Conservation (phyloP, 2,113 vertebrate genomes). For the Sula dactylatra region DNA sequence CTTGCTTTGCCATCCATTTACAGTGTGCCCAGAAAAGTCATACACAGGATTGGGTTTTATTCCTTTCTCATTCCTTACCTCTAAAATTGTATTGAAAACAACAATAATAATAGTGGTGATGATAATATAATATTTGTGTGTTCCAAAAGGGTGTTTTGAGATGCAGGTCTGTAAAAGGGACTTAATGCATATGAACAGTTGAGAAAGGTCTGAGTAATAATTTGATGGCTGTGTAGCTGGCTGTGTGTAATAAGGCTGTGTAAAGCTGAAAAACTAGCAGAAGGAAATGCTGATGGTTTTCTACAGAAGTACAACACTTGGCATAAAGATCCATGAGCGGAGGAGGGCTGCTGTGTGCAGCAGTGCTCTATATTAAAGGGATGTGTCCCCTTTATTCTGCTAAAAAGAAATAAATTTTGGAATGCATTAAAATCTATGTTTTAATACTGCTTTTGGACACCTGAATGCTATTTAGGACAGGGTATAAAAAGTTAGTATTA, state of each 20-base stretch:
- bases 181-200: neutral
- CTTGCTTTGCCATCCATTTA: neutral
- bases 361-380: neutral
- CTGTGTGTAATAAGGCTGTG: neutral
- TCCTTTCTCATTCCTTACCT: neutral
- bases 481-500: neutral
- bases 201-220: neutral
- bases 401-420: neutral
- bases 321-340: neutral
- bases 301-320: accelerated
- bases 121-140: neutral
- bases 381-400: neutral
- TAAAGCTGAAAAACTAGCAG: neutral
- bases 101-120: neutral
- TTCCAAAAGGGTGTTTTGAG: neutral
- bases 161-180: neutral
- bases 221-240: neutral
- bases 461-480: neutral
- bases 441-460: neutral
- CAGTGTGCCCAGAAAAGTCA: neutral
- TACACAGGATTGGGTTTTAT: neutral
- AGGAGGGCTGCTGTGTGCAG: neutral
- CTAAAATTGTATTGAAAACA: neutral
- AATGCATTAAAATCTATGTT: neutral
- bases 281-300: neutral